Base-by-base conservation (phyloP, 2,888 invertebrate species). In the Griposia aprilina region DNA sequence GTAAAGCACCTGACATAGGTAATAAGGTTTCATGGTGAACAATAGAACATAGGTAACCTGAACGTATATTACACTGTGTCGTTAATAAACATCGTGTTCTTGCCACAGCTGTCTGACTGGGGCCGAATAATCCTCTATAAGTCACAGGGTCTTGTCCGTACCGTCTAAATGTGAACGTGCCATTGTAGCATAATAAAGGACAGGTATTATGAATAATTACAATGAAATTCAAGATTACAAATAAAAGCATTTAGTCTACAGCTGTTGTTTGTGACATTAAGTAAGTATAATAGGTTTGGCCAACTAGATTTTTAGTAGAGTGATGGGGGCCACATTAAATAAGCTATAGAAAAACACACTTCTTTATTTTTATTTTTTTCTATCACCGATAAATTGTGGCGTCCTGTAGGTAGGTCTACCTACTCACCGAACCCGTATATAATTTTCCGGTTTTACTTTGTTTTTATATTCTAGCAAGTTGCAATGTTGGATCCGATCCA, bases 181-280 rank as follows among this genome's bases (percentile, higher is more conserved):
- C 95, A 83, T 97, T 96, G 80, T 93, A 96, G 84, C 96, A 97
- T 30, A 96, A 81, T 60, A 96, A 84, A 30, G 91, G 80, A 59
- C 74, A 74, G 4, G 87, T 84, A 69, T 82, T 84, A 30, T 86
- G 69, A 50, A 91, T 79, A 50, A 86, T 85, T 78, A 82, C 78
- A 41, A 89, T 74, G 76, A 89, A 83, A 75, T 89, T 76, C 17
- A 90, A 72, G n/a, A 87, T 73, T 45, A 87, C 41, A 50, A 83
- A 67, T 74, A 87, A 71, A 70, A 87, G 73, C 85, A 89, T 88
- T 76, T 77, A 76, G 23, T 36, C 36, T 65, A 72, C 41, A 74
- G 26, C 60, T 52, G 11, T 63, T 41, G 17, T 60, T 72, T 75
- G 41, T 88, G 84, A 87, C 83, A 77, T 76, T 78, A 62, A 17